Conservation (phyloP, 1,140 invertebrate species). For the Theocolax elegans region DNA sequence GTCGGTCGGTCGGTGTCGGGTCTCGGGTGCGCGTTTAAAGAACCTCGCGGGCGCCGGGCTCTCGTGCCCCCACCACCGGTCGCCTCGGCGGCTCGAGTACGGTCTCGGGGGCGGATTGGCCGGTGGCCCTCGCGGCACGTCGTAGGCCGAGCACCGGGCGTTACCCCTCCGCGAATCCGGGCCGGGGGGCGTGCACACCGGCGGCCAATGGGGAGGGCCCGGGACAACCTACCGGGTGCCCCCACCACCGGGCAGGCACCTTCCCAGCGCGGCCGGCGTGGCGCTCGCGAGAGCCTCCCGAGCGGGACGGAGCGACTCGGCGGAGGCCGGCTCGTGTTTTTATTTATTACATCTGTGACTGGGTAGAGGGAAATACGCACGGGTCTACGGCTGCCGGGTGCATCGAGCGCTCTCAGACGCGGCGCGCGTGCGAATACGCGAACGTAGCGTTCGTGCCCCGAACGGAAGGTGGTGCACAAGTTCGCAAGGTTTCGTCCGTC, state of each 20-base stretch:
- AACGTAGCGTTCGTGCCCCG: too few species aligned
- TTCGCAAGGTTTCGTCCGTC: too few species aligned
- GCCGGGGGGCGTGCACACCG: constrained; percentile 49
- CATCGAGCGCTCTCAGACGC: not conserved
- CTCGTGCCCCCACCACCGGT: constrained; percentile 3
- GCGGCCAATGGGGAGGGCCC: constrained; percentile 55
- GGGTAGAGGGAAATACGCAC: constrained; percentile 69
- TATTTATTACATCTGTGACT: constrained; percentile 77
- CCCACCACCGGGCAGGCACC: constrained; percentile 60
- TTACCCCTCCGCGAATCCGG: constrained; percentile 42
- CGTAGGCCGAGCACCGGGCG: constrained; percentile 51
- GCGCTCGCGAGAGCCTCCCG: not conserved
- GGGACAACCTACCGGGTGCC: constrained; percentile 54
- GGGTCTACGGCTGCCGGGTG: constrained; percentile 47
- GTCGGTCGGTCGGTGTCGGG: not conserved
- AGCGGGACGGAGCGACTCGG: constrained; percentile 16
- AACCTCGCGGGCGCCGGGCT: not conserved
- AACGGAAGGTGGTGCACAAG: too few species aligned
- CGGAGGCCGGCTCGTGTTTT: constrained; percentile 66
- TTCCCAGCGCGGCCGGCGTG: constrained; percentile 42
- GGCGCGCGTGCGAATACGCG: too few species aligned
- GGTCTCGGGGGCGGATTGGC: constrained; percentile 49
- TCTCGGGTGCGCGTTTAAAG: not conserved
- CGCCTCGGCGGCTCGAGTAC: constrained; percentile 43
- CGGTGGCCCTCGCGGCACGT: constrained; percentile 26